Evolutionary conservation across 2,888 invertebrate genomes (phyloP).

Genomic region (Drosophila prostipennis): DNA sequence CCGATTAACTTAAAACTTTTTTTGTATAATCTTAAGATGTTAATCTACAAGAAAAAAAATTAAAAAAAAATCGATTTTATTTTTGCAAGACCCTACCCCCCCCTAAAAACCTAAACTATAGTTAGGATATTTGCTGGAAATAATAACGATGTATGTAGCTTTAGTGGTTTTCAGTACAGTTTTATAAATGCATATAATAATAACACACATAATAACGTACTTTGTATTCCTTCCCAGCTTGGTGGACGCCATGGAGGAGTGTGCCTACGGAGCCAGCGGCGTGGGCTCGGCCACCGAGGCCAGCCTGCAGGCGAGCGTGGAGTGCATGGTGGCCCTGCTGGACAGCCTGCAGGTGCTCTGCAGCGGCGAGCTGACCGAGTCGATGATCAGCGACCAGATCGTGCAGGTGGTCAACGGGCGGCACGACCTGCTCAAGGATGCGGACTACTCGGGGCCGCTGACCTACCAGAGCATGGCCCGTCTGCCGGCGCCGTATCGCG

Average conservation of each 20-base stretch:
- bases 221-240: constrained; percentile 86
- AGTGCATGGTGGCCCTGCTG: constrained; percentile 92
- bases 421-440: constrained; percentile 89
- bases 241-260: constrained; percentile 97
- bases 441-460: constrained; percentile 93
- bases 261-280: constrained; percentile 87
- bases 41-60: too few relatives aligned
- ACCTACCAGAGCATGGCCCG: constrained; percentile 94
- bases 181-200: too few relatives aligned
- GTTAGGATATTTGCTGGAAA: too few relatives aligned
- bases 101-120: too few relatives aligned
- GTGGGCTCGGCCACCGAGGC: constrained; percentile 90
- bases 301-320: constrained; percentile 91
- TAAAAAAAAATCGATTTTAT: too few relatives aligned
- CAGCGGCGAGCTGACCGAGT: constrained; percentile 89
- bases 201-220: too few relatives aligned
- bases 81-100: too few relatives aligned
- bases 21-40: too few relatives aligned
- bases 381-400: constrained; percentile 85
- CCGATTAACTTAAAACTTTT: too few relatives aligned
- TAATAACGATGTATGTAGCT: too few relatives aligned
- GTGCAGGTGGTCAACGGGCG: constrained; percentile 87
- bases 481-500: constrained; percentile 92
- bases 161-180: too few relatives aligned
- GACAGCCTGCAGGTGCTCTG: constrained; percentile 93